phyloP scores from a whole-genome alignment of 2,797 vertebrate species.

The Girardinus metallicus region DNA sequence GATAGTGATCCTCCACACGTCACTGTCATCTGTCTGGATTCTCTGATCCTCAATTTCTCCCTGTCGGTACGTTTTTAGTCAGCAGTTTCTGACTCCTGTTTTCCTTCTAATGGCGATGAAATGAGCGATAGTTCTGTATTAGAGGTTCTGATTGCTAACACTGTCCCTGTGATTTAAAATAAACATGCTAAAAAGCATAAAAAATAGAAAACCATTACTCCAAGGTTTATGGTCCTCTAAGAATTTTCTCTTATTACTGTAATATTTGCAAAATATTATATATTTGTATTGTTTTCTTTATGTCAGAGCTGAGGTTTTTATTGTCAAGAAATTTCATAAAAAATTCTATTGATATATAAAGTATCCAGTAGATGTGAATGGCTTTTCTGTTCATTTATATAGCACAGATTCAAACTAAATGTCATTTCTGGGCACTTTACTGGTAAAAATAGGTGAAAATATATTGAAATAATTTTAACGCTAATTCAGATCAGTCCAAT shows the following conservation, averaged over 20 bases:
- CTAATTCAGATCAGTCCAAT: neutral
- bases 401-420: neutral
- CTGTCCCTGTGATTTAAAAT: conserved; percentile 39
- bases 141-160: conserved; percentile 39
- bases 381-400: neutral
- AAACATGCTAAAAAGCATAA: neutral
- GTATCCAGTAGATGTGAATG: neutral
- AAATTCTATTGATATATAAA: no score
- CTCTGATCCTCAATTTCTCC: conserved; percentile 56
- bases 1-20: conserved; percentile 57
- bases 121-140: conserved; percentile 32
- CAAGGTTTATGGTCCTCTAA: neutral
- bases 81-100: conserved; percentile 40
- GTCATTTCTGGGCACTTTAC: neutral
- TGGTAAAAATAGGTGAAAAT: neutral
- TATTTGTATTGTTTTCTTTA: neutral
- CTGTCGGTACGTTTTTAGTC: conserved; percentile 53
- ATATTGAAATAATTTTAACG: neutral
- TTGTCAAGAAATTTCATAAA: neutral
- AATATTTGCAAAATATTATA: neutral
- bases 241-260: neutral
- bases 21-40: conserved; percentile 55
- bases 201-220: conserved; percentile 21
- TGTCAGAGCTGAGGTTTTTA: neutral
- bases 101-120: conserved; percentile 25